Evolutionary conservation across 2,888 invertebrate genomes (phyloP).

Genomic region (Deilephila elpenor): DNA sequence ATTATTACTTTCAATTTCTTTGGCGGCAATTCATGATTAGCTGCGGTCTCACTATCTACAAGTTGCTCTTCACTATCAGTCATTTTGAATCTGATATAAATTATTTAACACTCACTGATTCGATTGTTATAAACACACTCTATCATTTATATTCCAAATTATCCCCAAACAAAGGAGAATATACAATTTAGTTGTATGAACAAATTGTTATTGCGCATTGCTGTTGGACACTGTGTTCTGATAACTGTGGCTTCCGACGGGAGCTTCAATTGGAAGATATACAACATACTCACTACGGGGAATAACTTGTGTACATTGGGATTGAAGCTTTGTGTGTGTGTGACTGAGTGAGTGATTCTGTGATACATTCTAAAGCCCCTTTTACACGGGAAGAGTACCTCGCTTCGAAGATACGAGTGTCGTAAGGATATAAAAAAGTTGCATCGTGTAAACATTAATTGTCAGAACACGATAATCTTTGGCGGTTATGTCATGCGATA

Average conservation of each 20-base stretch:
- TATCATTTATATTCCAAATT: neutral
- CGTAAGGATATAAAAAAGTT: too few relatives aligned
- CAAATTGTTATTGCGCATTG: neutral
- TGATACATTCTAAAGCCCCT: too few relatives aligned
- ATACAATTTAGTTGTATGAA: neutral
- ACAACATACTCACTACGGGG: neutral
- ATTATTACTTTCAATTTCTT: slow-evolving; percentile 64
- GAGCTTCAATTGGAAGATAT: neutral
- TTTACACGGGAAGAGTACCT: too few relatives aligned
- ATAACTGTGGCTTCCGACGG: neutral
- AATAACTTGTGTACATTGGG: too few relatives aligned
- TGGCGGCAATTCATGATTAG: slow-evolving; percentile 59
- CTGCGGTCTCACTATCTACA: slow-evolving; percentile 52
- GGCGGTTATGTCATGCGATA: too few relatives aligned
- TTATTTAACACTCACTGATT: slow-evolving; percentile 4
- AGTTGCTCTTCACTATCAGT: slow-evolving; percentile 60
- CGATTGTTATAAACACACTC: neutral
- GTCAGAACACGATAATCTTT: too few relatives aligned
- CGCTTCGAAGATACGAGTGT: too few relatives aligned
- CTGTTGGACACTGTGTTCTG: neutral
- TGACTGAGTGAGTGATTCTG: too few relatives aligned
- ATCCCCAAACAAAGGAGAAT: neutral
- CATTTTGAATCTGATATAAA: slow-evolving; percentile 51
- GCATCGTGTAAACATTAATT: too few relatives aligned
- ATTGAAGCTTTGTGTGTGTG: too few relatives aligned